These are phyloP conservation scores for Bos indicus DNA, from an alignment of 2,113 vertebrate genomes.

Conservation along the genomic window DNA sequence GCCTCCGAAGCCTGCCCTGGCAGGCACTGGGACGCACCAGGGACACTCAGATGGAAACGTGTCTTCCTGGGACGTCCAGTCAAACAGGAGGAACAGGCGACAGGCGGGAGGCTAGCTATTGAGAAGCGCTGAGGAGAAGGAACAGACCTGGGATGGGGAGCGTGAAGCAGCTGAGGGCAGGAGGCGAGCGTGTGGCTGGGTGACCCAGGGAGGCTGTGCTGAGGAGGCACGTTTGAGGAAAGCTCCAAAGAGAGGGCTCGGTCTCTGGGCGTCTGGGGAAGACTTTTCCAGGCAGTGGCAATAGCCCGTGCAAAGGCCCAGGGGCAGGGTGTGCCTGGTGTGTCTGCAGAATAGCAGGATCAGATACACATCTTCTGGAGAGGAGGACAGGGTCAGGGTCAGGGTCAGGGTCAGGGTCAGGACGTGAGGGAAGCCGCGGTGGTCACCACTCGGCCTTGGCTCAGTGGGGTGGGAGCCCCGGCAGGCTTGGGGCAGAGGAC, in stretches of 20 bases:
- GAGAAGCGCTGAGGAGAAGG: neutral
- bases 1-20: fast-evolving
- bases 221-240: neutral
- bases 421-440: fast-evolving
- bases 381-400: neutral
- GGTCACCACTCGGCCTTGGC: neutral
- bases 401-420: neutral
- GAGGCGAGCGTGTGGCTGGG: neutral
- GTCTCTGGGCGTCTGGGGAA: neutral
- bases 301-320: neutral
- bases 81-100: neutral
- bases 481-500: neutral
- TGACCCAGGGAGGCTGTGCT: neutral
- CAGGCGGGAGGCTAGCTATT: neutral
- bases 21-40: neutral
- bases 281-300: neutral
- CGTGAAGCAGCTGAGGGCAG: neutral
- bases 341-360: neutral
- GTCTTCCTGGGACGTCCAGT: neutral
- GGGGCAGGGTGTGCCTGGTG: neutral
- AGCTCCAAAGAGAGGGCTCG: neutral
- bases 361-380: neutral
- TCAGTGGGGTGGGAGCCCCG: neutral
- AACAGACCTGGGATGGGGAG: neutral
- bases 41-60: neutral